Percentiles rank a stretch among this genome's conserved stretches.
These are phyloP conservation scores for Pseudocheirus occidentalis DNA, from an alignment of 2,797 vertebrate species.

Conservation along the genomic window DNA sequence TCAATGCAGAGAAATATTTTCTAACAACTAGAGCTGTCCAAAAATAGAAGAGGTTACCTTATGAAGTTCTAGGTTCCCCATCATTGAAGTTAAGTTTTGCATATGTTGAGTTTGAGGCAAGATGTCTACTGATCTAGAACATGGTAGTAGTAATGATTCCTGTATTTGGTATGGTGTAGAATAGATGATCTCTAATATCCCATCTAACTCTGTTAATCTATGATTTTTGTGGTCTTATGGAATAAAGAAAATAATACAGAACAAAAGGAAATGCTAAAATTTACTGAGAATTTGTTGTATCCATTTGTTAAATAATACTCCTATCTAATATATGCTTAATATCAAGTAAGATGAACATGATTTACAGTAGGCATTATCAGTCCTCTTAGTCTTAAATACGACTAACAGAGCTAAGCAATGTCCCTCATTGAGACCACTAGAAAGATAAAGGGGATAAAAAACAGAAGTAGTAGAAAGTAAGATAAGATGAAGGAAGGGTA, in stretches of 20 bases:
- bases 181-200: not conserved
- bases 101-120: not conserved
- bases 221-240: too few species aligned
- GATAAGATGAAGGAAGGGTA: not conserved
- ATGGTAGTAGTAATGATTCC: not conserved
- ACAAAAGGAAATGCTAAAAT: too few species aligned
- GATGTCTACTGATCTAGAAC: not conserved
- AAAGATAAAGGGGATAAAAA: not conserved
- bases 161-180: not conserved
- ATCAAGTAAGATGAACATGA: not conserved
- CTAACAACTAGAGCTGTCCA: too few species aligned
- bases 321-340: not conserved
- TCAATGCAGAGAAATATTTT: too few species aligned
- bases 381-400: not conserved
- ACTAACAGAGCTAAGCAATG: not conserved
- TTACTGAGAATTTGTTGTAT: not conserved
- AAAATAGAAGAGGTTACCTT: too few species aligned
- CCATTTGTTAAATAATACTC: not conserved
- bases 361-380: not conserved
- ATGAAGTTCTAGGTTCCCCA: not conserved
- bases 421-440: not conserved
- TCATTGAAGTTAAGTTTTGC: too few species aligned
- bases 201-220: too few species aligned
- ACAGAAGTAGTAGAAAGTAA: not conserved
- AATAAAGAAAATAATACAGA: too few species aligned